Evolutionary conservation across 2,113 vertebrate genomes (phyloP).

Genomic region (Cyphomyrus plagiostoma): DNA sequence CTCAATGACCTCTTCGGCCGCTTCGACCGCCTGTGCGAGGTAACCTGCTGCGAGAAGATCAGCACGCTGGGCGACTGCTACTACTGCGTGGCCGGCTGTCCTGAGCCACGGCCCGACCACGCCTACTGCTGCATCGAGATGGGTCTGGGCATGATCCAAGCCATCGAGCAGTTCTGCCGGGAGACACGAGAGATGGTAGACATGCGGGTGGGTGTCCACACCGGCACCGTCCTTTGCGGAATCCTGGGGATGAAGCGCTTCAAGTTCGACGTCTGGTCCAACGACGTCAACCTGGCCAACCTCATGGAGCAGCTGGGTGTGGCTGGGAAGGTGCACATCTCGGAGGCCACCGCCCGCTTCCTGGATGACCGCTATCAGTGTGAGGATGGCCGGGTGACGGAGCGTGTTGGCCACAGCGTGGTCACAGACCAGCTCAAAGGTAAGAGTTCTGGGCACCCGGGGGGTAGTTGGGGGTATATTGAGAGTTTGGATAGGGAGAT

Average conservation of each 20-base stretch:
- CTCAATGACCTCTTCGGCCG: conserved; percentile 95
- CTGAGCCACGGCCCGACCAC: conserved; percentile 82
- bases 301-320: conserved; percentile 98
- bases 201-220: conserved; percentile 95
- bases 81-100: conserved; percentile 94
- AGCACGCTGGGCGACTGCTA: conserved; percentile 98
- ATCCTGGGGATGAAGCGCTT: conserved; percentile 95
- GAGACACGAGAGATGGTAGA: conserved; percentile 92
- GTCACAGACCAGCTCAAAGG: conserved; percentile 90
- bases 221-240: conserved; percentile 89
- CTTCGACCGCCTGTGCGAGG: conserved; percentile 87
- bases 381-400: conserved; percentile 83
- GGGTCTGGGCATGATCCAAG: conserved; percentile 96
- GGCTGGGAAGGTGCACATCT: conserved; percentile 94
- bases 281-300: conserved; percentile 95
- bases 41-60: conserved; percentile 93
- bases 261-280: conserved; percentile 98
- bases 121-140: conserved; percentile 98
- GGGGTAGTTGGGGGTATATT: background rate
- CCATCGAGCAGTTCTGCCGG: conserved; percentile 96
- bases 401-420: conserved; percentile 79
- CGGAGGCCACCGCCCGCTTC: conserved; percentile 83
- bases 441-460: conserved; percentile 42
- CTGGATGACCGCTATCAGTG: conserved; percentile 87
- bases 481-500: background rate